Conservation (phyloP, 2,888 invertebrate genomes). For the Thereva unica region DNA sequence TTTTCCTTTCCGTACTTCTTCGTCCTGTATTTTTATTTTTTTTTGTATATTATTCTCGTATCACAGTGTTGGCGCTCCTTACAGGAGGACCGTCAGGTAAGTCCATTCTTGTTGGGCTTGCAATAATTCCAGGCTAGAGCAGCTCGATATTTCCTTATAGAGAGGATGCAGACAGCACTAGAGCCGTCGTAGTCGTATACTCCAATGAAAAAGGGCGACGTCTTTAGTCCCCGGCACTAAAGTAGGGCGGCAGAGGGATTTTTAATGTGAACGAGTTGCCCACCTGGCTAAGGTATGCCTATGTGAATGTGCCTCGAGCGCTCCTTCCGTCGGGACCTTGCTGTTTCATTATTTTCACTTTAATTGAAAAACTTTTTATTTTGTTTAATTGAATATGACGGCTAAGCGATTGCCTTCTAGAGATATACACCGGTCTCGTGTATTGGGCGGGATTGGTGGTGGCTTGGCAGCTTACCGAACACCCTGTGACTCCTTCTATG, state of each 20-base stretch:
- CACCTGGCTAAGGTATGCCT: conserved; percentile 10
- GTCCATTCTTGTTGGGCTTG: conserved; percentile 18
- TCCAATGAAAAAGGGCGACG: too few species aligned
- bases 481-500: conserved; percentile 1
- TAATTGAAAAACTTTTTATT: conserved; percentile 37
- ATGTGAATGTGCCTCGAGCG: conserved; percentile 8
- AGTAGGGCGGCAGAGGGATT: conserved; percentile 21
- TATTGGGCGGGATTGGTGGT: too few species aligned
- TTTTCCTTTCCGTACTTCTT: conserved; percentile 5
- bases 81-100: conserved; percentile 15
- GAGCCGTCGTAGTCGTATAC: not conserved
- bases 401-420: conserved; percentile 11
- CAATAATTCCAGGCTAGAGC: conserved; percentile 12
- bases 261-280: conserved; percentile 24
- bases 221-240: conserved; percentile 6
- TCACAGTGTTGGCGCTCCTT: not conserved
- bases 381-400: conserved; percentile 37
- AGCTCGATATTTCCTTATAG: conserved; percentile 13
- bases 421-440: not conserved
- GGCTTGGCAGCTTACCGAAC: conserved; percentile 1
- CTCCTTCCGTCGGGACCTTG: conserved; percentile 10
- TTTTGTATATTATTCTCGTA: not conserved
- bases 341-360: conserved; percentile 34
- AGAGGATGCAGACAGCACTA: conserved; percentile 10
- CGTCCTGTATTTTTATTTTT: not conserved